Conservation (phyloP, 2,113 vertebrate genomes). For the Origma solitaria region DNA sequence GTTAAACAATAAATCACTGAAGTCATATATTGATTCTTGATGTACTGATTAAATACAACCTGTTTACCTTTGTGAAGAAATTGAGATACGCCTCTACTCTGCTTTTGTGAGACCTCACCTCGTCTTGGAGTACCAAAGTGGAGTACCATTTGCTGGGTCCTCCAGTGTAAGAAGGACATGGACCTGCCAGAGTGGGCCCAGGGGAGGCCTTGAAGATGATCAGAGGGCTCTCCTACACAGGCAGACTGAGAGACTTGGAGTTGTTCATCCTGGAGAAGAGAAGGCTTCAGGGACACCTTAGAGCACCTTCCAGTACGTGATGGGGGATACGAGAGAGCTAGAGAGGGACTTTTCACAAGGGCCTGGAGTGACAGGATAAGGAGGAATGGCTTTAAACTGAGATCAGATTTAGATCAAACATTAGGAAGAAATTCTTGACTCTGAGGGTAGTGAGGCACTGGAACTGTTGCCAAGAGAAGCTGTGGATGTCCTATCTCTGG, state of each 20-base stretch:
- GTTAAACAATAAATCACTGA: not conserved
- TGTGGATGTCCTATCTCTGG: too few relatives aligned
- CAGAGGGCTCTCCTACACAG: not conserved
- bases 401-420: not conserved
- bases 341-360: not conserved
- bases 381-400: not conserved
- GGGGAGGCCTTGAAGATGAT: not conserved
- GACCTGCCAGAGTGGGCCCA: not conserved
- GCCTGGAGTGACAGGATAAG: not conserved
- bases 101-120: not conserved
- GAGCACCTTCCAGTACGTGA: not conserved
- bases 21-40: not conserved
- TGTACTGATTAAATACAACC: not conserved
- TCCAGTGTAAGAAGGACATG: not conserved
- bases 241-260: not conserved
- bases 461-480: not conserved
- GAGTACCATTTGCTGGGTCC: not conserved
- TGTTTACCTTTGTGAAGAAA: not conserved
- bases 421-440: not conserved
- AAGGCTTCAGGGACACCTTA: not conserved
- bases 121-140: too few relatives aligned
- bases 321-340: fast-evolving
- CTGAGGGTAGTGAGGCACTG: not conserved
- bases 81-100: not conserved
- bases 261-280: not conserved